phyloP scores from a whole-genome alignment of 2,888 invertebrate species.

The Orchesella flavescens region DNA sequence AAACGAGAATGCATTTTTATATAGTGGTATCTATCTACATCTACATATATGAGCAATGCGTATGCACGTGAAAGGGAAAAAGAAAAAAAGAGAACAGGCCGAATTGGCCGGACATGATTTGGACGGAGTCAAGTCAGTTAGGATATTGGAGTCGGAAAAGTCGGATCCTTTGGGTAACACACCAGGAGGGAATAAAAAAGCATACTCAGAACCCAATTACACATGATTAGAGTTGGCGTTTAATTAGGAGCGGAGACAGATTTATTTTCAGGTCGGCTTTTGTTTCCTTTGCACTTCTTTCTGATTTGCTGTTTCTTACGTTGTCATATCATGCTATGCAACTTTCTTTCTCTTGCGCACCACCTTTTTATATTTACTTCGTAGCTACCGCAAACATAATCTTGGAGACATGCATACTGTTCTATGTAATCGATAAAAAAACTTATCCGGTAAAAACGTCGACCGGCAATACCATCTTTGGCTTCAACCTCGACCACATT shows the following conservation, averaged over 20 bases:
- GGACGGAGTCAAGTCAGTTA: constrained; percentile 68
- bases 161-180: constrained; percentile 70
- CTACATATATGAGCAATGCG: not conserved
- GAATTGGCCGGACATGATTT: constrained; percentile 69
- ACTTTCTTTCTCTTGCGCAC: not conserved
- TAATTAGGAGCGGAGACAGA: constrained; percentile 72
- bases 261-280: constrained; percentile 71
- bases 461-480: no score
- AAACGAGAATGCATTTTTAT: not conserved
- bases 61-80: not conserved
- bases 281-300: constrained; percentile 46
- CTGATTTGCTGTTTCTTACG: not conserved
- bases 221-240: constrained; percentile 72
- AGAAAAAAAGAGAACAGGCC: constrained; percentile 15
- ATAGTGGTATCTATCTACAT: not conserved
- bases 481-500: no score
- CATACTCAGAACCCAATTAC: constrained; percentile 71
- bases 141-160: constrained; percentile 61
- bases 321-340: not conserved
- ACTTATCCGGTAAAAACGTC: no score
- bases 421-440: no score
- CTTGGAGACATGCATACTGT: no score
- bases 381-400: not conserved
- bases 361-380: not conserved
- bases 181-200: constrained; percentile 68